These are phyloP conservation scores for Callopanchax toddi DNA, from an alignment of 2,113 vertebrate species.

Conservation along the genomic window DNA sequence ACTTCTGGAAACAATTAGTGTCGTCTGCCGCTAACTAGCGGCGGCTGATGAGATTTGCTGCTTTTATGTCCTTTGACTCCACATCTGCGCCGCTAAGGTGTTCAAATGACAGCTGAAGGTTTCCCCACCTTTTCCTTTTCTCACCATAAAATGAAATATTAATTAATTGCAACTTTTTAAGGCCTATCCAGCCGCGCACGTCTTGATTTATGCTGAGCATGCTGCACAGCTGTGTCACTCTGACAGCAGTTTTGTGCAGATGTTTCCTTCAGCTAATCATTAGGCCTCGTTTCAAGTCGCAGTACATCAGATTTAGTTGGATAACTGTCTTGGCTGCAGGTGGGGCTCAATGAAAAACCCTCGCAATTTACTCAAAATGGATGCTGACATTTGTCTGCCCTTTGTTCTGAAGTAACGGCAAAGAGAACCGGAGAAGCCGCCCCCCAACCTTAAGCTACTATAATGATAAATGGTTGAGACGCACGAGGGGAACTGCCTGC, in stretches of 20 bases:
- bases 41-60: conserved; percentile 89
- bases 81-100: conserved; percentile 95
- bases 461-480: conserved; percentile 60
- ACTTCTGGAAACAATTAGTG: conserved; percentile 97
- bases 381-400: conserved; percentile 51
- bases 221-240: conserved; percentile 52
- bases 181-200: neutral
- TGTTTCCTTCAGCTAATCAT: conserved; percentile 51
- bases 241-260: conserved; percentile 48
- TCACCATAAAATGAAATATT: conserved; percentile 30
- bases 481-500: conserved; percentile 52
- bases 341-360: conserved; percentile 54
- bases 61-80: conserved; percentile 81
- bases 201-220: conserved; percentile 47
- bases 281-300: conserved; percentile 59
- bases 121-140: conserved; percentile 63
- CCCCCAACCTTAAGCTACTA: conserved; percentile 46
- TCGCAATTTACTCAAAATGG: conserved; percentile 47
- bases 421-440: conserved; percentile 24
- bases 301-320: conserved; percentile 49
- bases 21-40: conserved; percentile 85
- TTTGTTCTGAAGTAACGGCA: conserved; percentile 49
- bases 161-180: conserved; percentile 36
- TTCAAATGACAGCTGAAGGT: conserved; percentile 75
- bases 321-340: conserved; percentile 57